phyloP scores from a whole-genome alignment of 2,113 vertebrate species.

The Nematolebias whitei region DNA sequence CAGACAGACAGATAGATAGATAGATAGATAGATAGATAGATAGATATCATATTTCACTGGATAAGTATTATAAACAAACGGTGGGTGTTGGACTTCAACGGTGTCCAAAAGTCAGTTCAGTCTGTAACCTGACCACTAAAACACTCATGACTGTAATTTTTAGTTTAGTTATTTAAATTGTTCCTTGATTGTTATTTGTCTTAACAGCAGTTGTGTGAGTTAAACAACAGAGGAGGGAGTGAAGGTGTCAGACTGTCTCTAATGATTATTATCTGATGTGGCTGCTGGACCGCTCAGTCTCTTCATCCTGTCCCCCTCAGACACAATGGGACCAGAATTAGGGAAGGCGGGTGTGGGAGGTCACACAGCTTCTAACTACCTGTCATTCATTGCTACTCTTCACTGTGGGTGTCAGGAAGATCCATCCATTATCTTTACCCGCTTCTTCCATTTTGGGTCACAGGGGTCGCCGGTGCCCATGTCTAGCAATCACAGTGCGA shows the following conservation, averaged over 20 bases:
- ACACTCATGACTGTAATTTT: too few relatives aligned
- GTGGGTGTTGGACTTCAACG: too few relatives aligned
- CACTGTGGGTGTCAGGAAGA: conserved; percentile 1
- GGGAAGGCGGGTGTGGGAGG: conserved; percentile 18
- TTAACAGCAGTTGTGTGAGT: neutral
- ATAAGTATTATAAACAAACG: too few relatives aligned
- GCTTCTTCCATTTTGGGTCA: too few relatives aligned
- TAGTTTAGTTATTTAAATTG: neutral
- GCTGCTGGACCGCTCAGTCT: conserved; percentile 49
- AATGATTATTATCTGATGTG: conserved; percentile 56
- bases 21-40: too few relatives aligned
- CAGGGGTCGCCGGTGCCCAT: too few relatives aligned
- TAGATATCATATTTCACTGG: too few relatives aligned
- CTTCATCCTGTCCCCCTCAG: conserved; percentile 58
- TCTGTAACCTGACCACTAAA: too few relatives aligned
- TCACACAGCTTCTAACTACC: conserved; percentile 63
- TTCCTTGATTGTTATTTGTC: conserved; percentile 11
- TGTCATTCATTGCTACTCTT: conserved; percentile 53
- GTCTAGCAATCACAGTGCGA: too few relatives aligned
- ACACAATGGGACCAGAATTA: conserved; percentile 50
- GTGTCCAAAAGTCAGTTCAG: too few relatives aligned
- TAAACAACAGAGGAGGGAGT: conserved; percentile 4
- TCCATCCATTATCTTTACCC: too few relatives aligned
- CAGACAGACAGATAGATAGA: too few relatives aligned
- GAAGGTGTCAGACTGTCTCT: conserved; percentile 44